Evolutionary conservation across 2,113 vertebrate genomes (phyloP), one percentile per base, ranked within the genome.

Genomic region (Pogonocichla stellata): DNA sequence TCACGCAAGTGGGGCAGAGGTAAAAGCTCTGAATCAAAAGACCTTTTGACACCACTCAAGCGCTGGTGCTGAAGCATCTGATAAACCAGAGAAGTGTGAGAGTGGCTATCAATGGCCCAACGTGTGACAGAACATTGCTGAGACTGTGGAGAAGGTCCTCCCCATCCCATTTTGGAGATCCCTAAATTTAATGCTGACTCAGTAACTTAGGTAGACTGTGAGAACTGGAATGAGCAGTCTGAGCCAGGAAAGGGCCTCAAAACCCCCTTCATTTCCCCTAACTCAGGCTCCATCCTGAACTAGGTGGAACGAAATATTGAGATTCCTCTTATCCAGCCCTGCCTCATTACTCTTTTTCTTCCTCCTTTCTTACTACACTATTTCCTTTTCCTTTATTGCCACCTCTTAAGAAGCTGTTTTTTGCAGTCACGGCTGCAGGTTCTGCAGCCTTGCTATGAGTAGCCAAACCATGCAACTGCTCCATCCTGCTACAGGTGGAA

Each of bases 201-300:
- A 7, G 16, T 31, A 19, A 40, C 0, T 0, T 0, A 18, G 34
- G 50, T 5, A 53, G 36, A 14, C 14, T 62, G 42, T 24, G 64
- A 42, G 47, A 78, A 23, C 8, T 90, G 64, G 29, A 8, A 1
- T 4, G 9, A 36, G 9, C 69, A 38, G 14, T 4, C 28, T 45
- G 48, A 85, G 34, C 7, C 31, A 84, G 33, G 9, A 36, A 87
- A 73, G 9, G 3, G 20, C 7, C 22, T 42, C 34, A 22, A 77
- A 56, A 61, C 6, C 7, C 8, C 14, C 20, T 78, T 57, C 8
- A 28, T 57, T 72, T 43, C 16, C 54, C 20, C 38, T 5, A 51
- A 9, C 51, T 50, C 51, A 29, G 17, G 28, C n/a, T 25, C 45
- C 28, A 57, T 26, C 56, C 80, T 67, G 43, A 80, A 14, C n/a